A percentile compares a stretch with the other conserved stretches of the same genome.
Conservation (phyloP, 2,113 vertebrate genomes). For the Phrynocephalus versicolor region DNA sequence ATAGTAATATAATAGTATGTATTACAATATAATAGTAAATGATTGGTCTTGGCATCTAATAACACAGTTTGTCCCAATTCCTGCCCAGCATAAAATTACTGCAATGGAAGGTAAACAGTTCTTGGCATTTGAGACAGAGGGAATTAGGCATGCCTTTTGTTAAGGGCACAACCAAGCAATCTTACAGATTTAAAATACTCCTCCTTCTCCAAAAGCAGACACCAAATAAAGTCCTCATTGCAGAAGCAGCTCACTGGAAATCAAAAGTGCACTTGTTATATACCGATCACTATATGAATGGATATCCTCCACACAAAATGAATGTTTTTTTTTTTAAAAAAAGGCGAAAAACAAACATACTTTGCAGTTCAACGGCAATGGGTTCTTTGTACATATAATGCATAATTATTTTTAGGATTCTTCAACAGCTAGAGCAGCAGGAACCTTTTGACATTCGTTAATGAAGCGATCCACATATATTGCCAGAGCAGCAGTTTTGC, state of each 20-base stretch:
- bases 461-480: constrained; percentile 16
- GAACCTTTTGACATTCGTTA: constrained; percentile 21
- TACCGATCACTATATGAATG: rapidly evolving
- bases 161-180: background rate
- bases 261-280: rapidly evolving
- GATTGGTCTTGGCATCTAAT: no score
- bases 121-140: background rate
- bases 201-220: background rate
- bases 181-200: background rate
- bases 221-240: background rate
- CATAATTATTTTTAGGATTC: constrained; percentile 46
- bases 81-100: no score
- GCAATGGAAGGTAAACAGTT: no score
- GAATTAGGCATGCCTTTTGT: background rate
- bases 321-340: background rate
- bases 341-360: background rate
- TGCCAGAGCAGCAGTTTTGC: constrained; percentile 33
- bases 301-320: background rate
- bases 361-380: constrained; percentile 36
- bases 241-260: background rate
- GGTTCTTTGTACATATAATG: background rate
- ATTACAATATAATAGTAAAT: no score
- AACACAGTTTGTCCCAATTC: no score
- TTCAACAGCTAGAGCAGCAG: constrained; percentile 43
- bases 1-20: no score